Conservation (phyloP, 2,888 invertebrate species). For the Taenaris catops region DNA sequence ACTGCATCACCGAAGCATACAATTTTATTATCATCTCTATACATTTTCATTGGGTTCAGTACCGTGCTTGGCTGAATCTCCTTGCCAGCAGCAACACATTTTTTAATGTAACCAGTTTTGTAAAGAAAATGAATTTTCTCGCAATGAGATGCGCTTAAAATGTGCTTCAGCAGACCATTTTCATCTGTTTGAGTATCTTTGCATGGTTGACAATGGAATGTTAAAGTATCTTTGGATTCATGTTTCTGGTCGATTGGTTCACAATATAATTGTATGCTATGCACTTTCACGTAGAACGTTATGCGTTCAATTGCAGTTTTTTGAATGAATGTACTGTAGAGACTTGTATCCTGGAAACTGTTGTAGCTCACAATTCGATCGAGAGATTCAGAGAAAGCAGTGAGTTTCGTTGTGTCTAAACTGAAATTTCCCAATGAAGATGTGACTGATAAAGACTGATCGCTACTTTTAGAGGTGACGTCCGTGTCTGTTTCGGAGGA, state of each 20-base stretch:
- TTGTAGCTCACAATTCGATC: conserved; percentile 62
- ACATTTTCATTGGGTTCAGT: conserved; percentile 67
- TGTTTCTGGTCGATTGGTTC: conserved; percentile 36
- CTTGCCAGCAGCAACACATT: conserved; percentile 52
- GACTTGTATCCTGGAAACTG: conserved; percentile 57
- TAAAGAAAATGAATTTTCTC: conserved; percentile 68
- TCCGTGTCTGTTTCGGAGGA: conserved; percentile 45
- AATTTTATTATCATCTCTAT: conserved; percentile 67
- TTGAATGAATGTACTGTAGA: conserved; percentile 48
- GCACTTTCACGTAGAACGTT: conserved; percentile 66
- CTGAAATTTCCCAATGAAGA: conserved; percentile 69
- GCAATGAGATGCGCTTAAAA: conserved; percentile 53
- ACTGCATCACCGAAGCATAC: conserved; percentile 67
- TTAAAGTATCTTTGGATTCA: conserved; percentile 42
- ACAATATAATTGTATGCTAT: conserved; percentile 55
- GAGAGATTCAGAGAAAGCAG: conserved; percentile 63
- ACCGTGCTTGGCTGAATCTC: conserved; percentile 69
- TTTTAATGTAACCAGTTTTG: conserved; percentile 68
- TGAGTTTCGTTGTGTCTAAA: conserved; percentile 54
- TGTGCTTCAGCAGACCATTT: conserved; percentile 50
- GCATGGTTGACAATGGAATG: conserved; percentile 57
- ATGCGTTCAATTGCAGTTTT: conserved; percentile 64
- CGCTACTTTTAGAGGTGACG: conserved; percentile 39
- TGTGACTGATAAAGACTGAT: conserved; percentile 44
- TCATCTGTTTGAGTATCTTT: conserved; percentile 48